Conservation (phyloP, 2,113 vertebrate species). For the Spheniscus mendiculus region DNA sequence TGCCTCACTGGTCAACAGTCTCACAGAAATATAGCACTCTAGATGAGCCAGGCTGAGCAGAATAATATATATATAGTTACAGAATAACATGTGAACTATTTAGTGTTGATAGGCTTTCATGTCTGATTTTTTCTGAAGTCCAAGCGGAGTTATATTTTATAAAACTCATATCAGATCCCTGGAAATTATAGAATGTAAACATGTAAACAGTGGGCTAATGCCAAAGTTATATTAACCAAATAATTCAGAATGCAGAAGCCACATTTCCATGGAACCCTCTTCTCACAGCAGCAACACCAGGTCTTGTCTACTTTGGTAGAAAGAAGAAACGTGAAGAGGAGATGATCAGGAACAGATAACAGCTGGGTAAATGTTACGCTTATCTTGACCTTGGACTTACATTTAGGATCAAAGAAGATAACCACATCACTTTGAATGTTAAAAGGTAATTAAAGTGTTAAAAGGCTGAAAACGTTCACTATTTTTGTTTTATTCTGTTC, state of each 20-base stretch:
- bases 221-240: neutral
- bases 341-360: neutral
- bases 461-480: neutral
- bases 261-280: neutral
- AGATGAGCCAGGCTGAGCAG: neutral
- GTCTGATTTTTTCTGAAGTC: neutral
- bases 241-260: neutral
- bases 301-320: neutral
- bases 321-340: neutral
- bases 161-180: neutral
- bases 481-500: neutral
- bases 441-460: neutral
- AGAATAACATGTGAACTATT: accelerated
- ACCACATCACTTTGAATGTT: neutral
- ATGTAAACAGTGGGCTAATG: neutral
- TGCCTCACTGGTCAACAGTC: neutral
- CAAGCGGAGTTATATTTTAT: neutral
- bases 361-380: neutral
- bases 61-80: neutral
- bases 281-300: neutral
- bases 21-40: neutral
- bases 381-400: neutral
- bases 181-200: neutral
- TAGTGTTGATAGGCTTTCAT: neutral
- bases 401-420: neutral